These are phyloP conservation scores for Polia nebulosa DNA, from an alignment of 2,888 invertebrate species.

Conservation along the genomic window DNA sequence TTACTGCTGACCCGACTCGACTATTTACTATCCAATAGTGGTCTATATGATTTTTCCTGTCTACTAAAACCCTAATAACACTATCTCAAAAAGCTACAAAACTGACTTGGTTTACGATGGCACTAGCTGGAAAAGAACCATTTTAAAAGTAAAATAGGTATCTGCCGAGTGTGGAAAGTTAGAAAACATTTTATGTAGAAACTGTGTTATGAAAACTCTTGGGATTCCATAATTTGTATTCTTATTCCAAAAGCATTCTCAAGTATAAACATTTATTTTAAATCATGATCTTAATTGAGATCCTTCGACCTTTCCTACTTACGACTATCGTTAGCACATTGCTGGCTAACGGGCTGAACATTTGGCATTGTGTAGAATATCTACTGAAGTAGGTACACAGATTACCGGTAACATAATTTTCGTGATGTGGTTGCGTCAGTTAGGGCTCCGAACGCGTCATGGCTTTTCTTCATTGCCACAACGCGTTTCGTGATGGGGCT, in stretches of 20 bases:
- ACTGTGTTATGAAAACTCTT: slow-evolving; percentile 20
- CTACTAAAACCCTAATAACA: too few relatives aligned
- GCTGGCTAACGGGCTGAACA: too few relatives aligned
- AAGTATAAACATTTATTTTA: background rate
- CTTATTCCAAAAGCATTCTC: background rate
- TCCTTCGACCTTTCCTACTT: too few relatives aligned
- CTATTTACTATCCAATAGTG: slow-evolving; percentile 4
- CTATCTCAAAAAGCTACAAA: background rate
- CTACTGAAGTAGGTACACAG: too few relatives aligned
- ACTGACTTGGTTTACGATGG: background rate
- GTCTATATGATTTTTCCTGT: background rate
- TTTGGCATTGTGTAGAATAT: too few relatives aligned
- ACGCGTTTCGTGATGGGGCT: too few relatives aligned
- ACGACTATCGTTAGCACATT: too few relatives aligned
- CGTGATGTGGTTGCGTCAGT: too few relatives aligned
- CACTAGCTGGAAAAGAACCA: slow-evolving; percentile 1
- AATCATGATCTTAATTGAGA: background rate
- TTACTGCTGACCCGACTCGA: too few relatives aligned
- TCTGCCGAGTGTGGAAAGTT: slow-evolving; percentile 23
- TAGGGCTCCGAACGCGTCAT: too few relatives aligned
- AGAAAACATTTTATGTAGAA: slow-evolving; percentile 21
- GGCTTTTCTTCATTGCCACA: too few relatives aligned
- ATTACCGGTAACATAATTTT: too few relatives aligned
- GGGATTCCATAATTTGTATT: slow-evolving; percentile 16
- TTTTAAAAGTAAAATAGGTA: slow-evolving; percentile 23